Evolutionary conservation across 2,888 invertebrate genomes (phyloP), one percentile per base, ranked within the genome.

Genomic region (Pyrrhia umbra): DNA sequence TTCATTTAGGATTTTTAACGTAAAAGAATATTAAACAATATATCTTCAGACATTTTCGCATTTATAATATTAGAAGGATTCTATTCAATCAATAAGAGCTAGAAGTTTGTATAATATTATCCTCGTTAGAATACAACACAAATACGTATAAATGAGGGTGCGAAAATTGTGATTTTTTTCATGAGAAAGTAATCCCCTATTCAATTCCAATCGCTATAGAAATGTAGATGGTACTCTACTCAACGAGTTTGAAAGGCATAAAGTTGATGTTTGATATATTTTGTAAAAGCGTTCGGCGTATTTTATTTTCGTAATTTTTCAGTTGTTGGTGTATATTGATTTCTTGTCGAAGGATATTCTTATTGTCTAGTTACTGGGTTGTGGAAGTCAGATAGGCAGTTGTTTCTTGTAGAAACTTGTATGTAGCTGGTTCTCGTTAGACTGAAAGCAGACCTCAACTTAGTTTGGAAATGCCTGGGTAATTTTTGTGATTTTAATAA

Each of bases 221-320:
- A 49, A 66, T 65, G 47, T 72, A 57, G 66, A 65, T 54, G 65
- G 49, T 47, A 40, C 27, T 56, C 20, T n/a, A 66, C 13, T 15
- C 8, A 20, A 43, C 15, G 50, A 55, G 40, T 52, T 46, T 4
- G 1, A 30, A 27, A 50, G 66, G 34, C n/a, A 65, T 13, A 70
- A 34, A 23, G 51, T 25, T 52, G 66, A 63, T 63, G 16, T 69
- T 69, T 65, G 47, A 71, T 34, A 34, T n/a, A 34, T 34, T 69
- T 66, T 66, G 51, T 39, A 25, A 18, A 18, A 15, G 18, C 10
- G n/a, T 42, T 18, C 34, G 13, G 34, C 34, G n/a, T n/a, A 34
- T 34, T 13, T 34, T 34, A 34, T 34, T 34, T 34, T 34, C 6
- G 34, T 13, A 30, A 30, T 34, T 34, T n/a, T n/a, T 34, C 34